Conservation (phyloP, 1,140 invertebrate genomes). For the Araneus ventricosus region DNA sequence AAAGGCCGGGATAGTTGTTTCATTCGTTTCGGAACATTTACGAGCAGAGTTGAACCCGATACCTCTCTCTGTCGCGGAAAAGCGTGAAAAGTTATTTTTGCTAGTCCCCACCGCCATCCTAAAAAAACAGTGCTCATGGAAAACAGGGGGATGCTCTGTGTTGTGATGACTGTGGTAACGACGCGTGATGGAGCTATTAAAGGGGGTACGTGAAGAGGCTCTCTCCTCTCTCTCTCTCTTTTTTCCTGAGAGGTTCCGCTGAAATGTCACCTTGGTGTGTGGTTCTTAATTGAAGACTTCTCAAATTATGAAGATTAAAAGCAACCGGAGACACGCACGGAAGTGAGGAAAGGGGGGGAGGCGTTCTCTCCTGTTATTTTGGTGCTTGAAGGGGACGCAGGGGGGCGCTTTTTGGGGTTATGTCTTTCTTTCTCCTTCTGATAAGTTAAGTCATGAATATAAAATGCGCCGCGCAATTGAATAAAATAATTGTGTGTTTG, state of each 20-base stretch:
- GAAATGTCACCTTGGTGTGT: slow-evolving; percentile 66
- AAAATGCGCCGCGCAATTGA: no score
- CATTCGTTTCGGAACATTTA: slow-evolving; percentile 74
- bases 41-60: slow-evolving; percentile 56
- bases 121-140: slow-evolving; percentile 51
- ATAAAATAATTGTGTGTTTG: no score
- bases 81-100: slow-evolving; percentile 76
- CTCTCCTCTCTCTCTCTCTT: no score
- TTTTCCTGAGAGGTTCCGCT: slow-evolving; percentile 27
- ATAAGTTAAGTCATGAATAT: no score
- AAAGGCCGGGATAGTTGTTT: slow-evolving; percentile 33
- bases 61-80: slow-evolving; percentile 34
- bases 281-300: slow-evolving; percentile 71
- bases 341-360: not conserved
- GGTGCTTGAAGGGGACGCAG: not conserved
- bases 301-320: slow-evolving; percentile 63
- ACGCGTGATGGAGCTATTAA: slow-evolving; percentile 74
- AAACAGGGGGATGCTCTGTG: slow-evolving; percentile 41
- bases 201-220: slow-evolving; percentile 17
- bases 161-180: slow-evolving; percentile 61
- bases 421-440: no score
- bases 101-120: not conserved
- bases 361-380: not conserved
- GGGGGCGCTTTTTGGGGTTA: no score
- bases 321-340: no score